phyloP scores from a whole-genome alignment of 2,113 vertebrate species.

The Herpailurus yagouaroundi region DNA sequence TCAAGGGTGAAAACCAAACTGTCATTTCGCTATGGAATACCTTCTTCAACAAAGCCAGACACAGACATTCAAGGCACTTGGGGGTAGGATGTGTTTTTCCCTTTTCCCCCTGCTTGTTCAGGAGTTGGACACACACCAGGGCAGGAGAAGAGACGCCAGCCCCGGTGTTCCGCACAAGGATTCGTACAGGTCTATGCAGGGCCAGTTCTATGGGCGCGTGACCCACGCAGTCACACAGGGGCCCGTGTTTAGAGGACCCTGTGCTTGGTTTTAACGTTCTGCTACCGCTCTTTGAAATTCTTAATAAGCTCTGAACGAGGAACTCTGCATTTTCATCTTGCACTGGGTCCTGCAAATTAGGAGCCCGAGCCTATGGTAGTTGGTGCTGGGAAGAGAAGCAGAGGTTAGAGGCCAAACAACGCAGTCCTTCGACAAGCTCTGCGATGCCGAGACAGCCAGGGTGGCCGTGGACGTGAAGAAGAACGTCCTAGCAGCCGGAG shows the following conservation, averaged over 20 bases:
- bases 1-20: neutral
- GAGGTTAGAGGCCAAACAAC: neutral
- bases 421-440: neutral
- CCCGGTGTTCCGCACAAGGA: neutral
- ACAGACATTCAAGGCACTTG: neutral
- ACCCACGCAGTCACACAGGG: neutral
- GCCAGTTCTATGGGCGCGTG: neutral
- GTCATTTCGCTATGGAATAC: neutral
- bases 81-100: neutral
- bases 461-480: neutral
- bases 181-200: neutral
- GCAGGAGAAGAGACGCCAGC: neutral
- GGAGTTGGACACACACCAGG: neutral
- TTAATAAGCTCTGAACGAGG: neutral
- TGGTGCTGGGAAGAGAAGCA: neutral
- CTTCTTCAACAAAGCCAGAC: neutral
- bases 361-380: neutral
- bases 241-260: neutral
- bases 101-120: neutral
- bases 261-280: neutral
- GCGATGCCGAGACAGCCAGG: too few species aligned
- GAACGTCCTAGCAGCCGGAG: too few species aligned
- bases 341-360: neutral
- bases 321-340: neutral
- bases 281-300: neutral